phyloP scores from a whole-genome alignment of 2,797 vertebrate species.

The Chloroceryle inda region DNA sequence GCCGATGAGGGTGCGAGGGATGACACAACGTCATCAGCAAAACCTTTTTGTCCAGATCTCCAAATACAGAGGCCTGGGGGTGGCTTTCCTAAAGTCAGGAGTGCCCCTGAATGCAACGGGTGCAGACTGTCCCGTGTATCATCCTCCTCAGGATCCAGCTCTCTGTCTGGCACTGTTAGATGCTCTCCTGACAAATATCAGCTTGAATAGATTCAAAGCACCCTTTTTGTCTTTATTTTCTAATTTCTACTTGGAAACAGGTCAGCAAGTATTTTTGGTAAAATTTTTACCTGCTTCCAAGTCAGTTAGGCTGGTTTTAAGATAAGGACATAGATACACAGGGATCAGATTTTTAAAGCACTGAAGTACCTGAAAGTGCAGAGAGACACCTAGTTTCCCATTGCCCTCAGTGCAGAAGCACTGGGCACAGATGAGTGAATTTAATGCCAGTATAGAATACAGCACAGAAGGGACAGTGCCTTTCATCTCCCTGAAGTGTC shows the following conservation, averaged over 20 bases:
- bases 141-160: neutral
- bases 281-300: neutral
- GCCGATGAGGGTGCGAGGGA: neutral
- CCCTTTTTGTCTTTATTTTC: neutral
- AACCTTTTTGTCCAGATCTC: constrained; percentile 74
- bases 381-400: constrained; percentile 67
- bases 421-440: neutral
- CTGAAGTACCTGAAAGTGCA: constrained; percentile 59
- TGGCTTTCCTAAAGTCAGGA: neutral
- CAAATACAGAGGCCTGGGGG: neutral
- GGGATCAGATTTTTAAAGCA: constrained; percentile 44
- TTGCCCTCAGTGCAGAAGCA: constrained; percentile 1
- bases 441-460: neutral
- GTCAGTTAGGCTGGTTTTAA: neutral
- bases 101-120: rapidly evolving
- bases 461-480: neutral
- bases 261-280: neutral
- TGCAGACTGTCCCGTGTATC: neutral
- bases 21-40: constrained; percentile 12
- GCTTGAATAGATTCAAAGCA: neutral
- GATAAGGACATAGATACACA: neutral
- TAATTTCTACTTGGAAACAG: neutral
- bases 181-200: neutral
- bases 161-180: neutral
- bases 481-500: neutral